Percentiles rank a stretch among this genome's conserved stretches.
Evolutionary conservation across 1,140 invertebrate genomes (phyloP).

Genomic region (Bombus sylvicola): DNA sequence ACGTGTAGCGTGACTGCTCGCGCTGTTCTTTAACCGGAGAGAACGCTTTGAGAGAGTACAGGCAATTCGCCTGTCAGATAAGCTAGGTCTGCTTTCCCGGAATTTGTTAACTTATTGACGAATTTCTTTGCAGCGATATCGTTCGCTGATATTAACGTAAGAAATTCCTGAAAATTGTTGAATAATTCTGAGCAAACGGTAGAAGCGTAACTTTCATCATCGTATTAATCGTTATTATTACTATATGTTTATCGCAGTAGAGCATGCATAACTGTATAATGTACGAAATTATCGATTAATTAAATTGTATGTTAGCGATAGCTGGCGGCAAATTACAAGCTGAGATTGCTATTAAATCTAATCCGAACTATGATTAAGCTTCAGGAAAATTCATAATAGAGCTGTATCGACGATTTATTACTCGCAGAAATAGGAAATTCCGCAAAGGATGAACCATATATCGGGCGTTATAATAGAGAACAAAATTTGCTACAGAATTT

Average conservation of each 20-base stretch:
- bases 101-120: background rate
- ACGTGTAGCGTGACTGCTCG: slow-evolving; percentile 1
- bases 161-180: background rate
- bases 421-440: background rate
- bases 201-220: background rate
- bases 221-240: background rate
- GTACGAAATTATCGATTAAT: background rate
- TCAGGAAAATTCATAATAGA: background rate
- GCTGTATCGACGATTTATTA: background rate
- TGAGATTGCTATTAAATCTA: background rate
- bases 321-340: background rate
- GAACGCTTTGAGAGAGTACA: background rate
- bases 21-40: background rate
- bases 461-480: background rate
- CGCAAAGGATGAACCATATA: background rate
- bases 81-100: background rate
- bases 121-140: background rate
- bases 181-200: background rate
- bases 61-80: background rate
- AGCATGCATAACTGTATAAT: background rate
- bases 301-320: background rate
- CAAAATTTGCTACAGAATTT: background rate
- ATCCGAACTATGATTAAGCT: background rate
- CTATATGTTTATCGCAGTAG: no score
- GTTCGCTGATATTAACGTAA: background rate